These are phyloP conservation scores for Butastur rufipennis DNA, from an alignment of 2,113 vertebrate species.

Conservation along the genomic window DNA sequence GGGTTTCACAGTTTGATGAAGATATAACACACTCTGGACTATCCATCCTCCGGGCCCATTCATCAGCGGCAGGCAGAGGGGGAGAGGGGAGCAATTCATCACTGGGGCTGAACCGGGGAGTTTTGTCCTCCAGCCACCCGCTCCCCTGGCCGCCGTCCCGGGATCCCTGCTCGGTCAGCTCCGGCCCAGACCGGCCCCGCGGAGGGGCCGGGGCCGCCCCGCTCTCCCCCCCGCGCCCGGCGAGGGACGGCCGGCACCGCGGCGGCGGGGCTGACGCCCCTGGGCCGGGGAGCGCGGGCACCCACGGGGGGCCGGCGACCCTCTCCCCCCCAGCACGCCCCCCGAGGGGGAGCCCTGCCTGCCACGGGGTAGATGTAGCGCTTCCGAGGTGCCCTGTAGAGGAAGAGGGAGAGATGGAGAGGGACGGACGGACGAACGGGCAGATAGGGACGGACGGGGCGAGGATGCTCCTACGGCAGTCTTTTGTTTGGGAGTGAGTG, in stretches of 20 bases:
- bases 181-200: not conserved
- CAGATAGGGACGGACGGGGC: not conserved
- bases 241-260: not conserved
- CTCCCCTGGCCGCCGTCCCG: not conserved
- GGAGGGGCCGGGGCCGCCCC: not conserved
- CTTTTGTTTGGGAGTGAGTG: conserved; percentile 70
- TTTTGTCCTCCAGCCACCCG: not conserved
- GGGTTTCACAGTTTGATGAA: conserved; percentile 56
- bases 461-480: not conserved
- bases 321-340: too few relatives aligned
- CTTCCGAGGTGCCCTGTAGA: not conserved
- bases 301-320: too few relatives aligned
- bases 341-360: not conserved
- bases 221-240: too few relatives aligned
- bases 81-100: conserved; percentile 6
- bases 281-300: too few relatives aligned
- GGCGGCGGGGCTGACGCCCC: too few relatives aligned
- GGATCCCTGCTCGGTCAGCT: not conserved
- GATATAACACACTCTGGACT: conserved; percentile 41
- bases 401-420: not conserved
- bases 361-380: not conserved
- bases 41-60: not conserved
- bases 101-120: not conserved
- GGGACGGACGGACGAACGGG: not conserved
- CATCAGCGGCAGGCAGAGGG: not conserved